These are phyloP conservation scores for Vicugna pacos DNA, from an alignment of 2,113 vertebrate species.

Conservation along the genomic window DNA sequence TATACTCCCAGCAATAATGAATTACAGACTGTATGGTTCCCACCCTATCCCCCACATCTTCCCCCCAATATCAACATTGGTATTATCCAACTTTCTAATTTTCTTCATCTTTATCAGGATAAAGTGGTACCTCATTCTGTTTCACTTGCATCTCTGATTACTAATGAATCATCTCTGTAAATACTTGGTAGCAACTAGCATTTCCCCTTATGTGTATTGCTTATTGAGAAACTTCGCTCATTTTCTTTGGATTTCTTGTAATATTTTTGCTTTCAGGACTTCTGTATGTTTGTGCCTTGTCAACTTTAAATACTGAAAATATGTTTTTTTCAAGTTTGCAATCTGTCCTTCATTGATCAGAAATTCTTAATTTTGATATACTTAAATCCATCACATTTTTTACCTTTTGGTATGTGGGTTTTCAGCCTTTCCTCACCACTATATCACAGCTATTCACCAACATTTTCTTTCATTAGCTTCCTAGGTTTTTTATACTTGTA, in stretches of 20 bases:
- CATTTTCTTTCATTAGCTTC: background rate
- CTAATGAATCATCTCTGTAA: background rate
- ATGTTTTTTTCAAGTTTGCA: background rate
- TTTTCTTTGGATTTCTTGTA: conserved; percentile 1
- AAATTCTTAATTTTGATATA: conserved; percentile 26
- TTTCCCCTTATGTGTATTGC: background rate
- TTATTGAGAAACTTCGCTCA: background rate
- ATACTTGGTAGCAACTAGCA: background rate
- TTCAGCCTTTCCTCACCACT: background rate
- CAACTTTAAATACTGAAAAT: background rate
- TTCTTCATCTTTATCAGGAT: background rate
- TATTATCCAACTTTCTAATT: background rate
- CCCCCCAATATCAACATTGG: background rate
- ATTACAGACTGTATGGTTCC: background rate
- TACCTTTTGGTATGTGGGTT: background rate
- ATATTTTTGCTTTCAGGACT: background rate
- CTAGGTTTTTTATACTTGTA: background rate
- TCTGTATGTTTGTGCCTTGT: background rate
- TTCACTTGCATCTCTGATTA: background rate
- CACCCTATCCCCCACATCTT: background rate
- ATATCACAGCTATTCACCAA: background rate
- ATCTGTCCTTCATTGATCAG: background rate
- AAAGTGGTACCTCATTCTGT: background rate
- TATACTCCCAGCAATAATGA: background rate
- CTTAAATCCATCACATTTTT: background rate